Percentiles rank a stretch among this genome's conserved stretches.
Evolutionary conservation across 2,797 vertebrate species (phyloP).

Genomic region (Microctenopoma lineatum): DNA sequence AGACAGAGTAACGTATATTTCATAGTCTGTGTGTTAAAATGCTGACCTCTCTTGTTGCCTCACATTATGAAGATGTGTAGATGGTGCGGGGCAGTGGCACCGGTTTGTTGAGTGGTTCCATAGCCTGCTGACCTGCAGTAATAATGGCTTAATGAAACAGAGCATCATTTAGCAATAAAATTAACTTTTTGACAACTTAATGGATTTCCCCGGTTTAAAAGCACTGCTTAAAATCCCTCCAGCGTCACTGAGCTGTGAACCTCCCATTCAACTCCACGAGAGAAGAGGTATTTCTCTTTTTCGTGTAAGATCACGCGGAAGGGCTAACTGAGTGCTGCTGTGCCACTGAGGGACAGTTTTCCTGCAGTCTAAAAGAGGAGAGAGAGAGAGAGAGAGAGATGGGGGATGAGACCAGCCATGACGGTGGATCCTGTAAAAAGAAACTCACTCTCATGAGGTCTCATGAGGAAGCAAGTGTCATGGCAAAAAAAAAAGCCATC

Average conservation of each 20-base stretch:
- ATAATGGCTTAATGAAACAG: conserved; percentile 33
- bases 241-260: conserved; percentile 23
- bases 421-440: conserved; percentile 24
- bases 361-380: conserved; percentile 7
- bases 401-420: conserved; percentile 17
- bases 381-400: background rate
- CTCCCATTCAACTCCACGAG: conserved; percentile 14
- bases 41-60: background rate
- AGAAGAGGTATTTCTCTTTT: conserved; percentile 18
- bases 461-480: background rate
- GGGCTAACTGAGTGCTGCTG: conserved; percentile 20
- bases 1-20: conserved; percentile 1
- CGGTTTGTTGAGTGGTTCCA: background rate
- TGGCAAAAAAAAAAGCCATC: background rate
- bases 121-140: conserved; percentile 23
- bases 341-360: conserved; percentile 22
- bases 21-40: background rate
- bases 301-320: conserved; percentile 13
- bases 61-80: conserved; percentile 54
- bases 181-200: conserved; percentile 64
- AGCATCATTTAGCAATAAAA: conserved; percentile 50
- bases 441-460: conserved; percentile 25
- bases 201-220: conserved; percentile 68
- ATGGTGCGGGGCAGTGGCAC: no score
- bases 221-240: conserved; percentile 27